Evolutionary conservation across 1,140 invertebrate species (phyloP).

Genomic region (Vollenhovia emeryi): DNA sequence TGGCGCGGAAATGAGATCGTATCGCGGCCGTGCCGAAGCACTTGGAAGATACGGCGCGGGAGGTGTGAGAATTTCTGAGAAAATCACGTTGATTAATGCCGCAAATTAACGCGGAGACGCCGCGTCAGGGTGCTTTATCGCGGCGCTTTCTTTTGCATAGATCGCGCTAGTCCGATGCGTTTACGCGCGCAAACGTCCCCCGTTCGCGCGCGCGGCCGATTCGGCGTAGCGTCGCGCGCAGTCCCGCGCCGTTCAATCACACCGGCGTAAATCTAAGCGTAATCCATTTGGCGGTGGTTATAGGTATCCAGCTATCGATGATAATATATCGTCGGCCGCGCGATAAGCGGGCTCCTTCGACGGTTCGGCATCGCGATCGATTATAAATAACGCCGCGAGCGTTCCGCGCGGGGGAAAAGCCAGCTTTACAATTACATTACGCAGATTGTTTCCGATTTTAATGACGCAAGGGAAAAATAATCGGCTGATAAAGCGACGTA

Average conservation of each 20-base stretch:
- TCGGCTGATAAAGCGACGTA: slow-evolving; percentile 46
- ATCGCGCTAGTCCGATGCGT: slow-evolving; percentile 23
- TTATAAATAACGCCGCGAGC: slow-evolving; percentile 44
- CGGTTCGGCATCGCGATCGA: slow-evolving; percentile 30
- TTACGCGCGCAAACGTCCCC: slow-evolving; percentile 21
- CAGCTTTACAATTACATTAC: slow-evolving; percentile 29
- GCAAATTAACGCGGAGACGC: slow-evolving; percentile 26
- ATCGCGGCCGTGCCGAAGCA: not conserved
- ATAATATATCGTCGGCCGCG: slow-evolving; percentile 47
- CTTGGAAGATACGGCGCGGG: not conserved
- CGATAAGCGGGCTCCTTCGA: slow-evolving; percentile 58
- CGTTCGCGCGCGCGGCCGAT: not conserved
- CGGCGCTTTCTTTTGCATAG: slow-evolving; percentile 29
- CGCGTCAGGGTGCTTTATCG: not conserved
- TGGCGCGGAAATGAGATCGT: slow-evolving; percentile 27
- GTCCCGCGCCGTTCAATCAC: slow-evolving; percentile 23
- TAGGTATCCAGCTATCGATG: slow-evolving; percentile 56
- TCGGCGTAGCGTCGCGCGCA: not conserved
- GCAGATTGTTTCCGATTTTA: slow-evolving; percentile 46
- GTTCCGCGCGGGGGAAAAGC: slow-evolving; percentile 12
- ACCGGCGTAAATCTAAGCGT: slow-evolving; percentile 54
- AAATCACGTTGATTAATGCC: slow-evolving; percentile 41
- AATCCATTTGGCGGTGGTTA: slow-evolving; percentile 52
- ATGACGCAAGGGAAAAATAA: slow-evolving; percentile 47
- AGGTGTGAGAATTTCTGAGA: not conserved